Evolutionary conservation across 2,113 vertebrate species (phyloP).

Genomic region (Neogale vison): DNA sequence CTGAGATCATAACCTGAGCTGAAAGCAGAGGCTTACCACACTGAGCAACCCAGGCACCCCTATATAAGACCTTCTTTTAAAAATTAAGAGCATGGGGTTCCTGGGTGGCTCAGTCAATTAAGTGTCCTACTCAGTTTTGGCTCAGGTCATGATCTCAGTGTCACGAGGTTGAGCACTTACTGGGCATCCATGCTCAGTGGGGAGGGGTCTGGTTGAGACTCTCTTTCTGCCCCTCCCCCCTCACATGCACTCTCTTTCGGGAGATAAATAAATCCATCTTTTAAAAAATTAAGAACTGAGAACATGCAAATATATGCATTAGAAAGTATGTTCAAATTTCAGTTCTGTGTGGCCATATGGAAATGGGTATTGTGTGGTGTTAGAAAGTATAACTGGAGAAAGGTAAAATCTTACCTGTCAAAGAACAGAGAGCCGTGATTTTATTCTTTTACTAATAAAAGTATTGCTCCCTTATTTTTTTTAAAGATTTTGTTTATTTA

Average conservation of each 20-base stretch:
- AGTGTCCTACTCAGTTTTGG: accelerated
- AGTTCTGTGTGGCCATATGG: too few relatives aligned
- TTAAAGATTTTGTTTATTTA: not conserved
- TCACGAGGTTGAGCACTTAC: not conserved
- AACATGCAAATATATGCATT: not conserved
- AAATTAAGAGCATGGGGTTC: not conserved
- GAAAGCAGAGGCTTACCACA: too few relatives aligned
- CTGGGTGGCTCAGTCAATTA: not conserved
- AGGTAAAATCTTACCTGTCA: not conserved
- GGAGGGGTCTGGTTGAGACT: not conserved
- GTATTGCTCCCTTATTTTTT: not conserved
- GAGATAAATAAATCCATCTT: not conserved
- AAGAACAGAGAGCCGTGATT: not conserved
- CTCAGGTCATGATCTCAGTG: not conserved
- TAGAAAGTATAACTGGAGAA: not conserved
- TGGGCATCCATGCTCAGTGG: not conserved
- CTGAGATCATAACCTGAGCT: too few relatives aligned
- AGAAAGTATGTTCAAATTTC: not conserved
- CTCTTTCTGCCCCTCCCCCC: not conserved
- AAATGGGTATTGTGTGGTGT: not conserved
- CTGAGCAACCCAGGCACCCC: too few relatives aligned
- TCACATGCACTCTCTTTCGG: not conserved
- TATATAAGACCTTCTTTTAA: not conserved
- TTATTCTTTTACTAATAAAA: not conserved
- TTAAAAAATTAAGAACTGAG: not conserved